These are phyloP conservation scores for Bradypodion pumilum DNA, from an alignment of 2,797 vertebrate genomes.

Conservation along the genomic window DNA sequence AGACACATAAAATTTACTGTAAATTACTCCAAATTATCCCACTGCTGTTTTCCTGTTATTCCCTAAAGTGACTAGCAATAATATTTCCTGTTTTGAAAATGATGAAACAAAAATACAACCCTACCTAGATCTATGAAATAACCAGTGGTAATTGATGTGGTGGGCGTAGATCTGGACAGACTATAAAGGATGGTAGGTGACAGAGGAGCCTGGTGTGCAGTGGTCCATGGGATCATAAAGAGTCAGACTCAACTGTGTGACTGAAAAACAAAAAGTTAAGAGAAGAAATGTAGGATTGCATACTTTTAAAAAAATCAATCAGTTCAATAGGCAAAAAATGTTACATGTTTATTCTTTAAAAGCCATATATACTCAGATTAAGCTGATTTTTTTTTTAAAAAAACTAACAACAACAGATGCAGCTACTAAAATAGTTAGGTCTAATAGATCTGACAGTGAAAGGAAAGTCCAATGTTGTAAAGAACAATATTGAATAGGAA, in stretches of 20 bases:
- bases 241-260: no score
- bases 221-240: no score
- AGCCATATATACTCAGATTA: not conserved
- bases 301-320: not conserved
- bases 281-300: not conserved
- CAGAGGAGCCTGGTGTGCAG: no score
- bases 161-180: no score
- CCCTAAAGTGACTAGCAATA: slow-evolving; percentile 11
- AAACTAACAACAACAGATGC: not conserved
- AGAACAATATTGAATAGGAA: no score
- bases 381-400: not conserved
- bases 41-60: not conserved
- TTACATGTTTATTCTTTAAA: not conserved
- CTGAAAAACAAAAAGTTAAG: no score
- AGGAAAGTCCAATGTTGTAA: no score
- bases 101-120: not conserved
- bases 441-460: not conserved
- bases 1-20: slow-evolving; percentile 28
- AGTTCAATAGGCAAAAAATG: not conserved
- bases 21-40: slow-evolving; percentile 23
- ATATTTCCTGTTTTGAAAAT: slow-evolving; percentile 22
- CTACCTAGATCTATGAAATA: slow-evolving; percentile 18
- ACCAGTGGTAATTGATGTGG: no score
- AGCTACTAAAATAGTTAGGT: not conserved
- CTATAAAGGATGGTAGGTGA: no score